Base-by-base conservation (phyloP, 1,140 invertebrate genomes). In the Trichonephila inaurata region DNA sequence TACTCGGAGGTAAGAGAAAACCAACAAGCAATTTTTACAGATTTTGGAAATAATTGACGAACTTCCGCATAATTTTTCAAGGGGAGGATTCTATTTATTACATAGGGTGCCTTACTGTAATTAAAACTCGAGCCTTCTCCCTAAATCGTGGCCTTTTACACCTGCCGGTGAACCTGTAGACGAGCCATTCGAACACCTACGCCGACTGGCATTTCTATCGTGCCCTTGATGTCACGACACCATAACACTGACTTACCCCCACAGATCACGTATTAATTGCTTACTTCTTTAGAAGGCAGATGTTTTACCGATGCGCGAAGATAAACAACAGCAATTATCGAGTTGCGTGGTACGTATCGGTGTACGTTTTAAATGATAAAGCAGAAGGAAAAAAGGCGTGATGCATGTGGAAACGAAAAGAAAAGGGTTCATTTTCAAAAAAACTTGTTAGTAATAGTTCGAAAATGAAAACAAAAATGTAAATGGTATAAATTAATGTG, bases 131-230 rank as follows among this genome's bases (percentile, higher is more conserved):
- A 33, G 24, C 33, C 72, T 40, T 12, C 72, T 33, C 18, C 16
- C 28, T 18, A 51, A 51, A 33, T 77, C 72, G 72, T 77, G 72
- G 33, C 72, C 72, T 77, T 77, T 77, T 77, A 77, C 72, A 77
- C 72, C 72, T 77, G 72, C 33, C 14, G 24, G 28, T 77, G 72
- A 77, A 77, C 72, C 72, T 77, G 72, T 72, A 72, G 69, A 72
- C n/a, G 28, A 72, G 24, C 69, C 33, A 77, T 33, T 40, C 69
- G 16, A 77, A 77, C 72, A 77, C 72, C 72, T 77, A 77, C 72
- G 18, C 72, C 28, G 18, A 77, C 16, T 77, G 72, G 72, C 72
- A 77, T 77, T 77, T 77, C 28, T 14, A 33, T 77, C 72, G 28
- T 77, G 28, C 33, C 28, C 28, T 77, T 77, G 28, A 33, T 33